Evolutionary conservation across 2,797 vertebrate genomes (phyloP), one percentile per base, ranked within the genome.

Genomic region (Distichodus sexfasciatus): DNA sequence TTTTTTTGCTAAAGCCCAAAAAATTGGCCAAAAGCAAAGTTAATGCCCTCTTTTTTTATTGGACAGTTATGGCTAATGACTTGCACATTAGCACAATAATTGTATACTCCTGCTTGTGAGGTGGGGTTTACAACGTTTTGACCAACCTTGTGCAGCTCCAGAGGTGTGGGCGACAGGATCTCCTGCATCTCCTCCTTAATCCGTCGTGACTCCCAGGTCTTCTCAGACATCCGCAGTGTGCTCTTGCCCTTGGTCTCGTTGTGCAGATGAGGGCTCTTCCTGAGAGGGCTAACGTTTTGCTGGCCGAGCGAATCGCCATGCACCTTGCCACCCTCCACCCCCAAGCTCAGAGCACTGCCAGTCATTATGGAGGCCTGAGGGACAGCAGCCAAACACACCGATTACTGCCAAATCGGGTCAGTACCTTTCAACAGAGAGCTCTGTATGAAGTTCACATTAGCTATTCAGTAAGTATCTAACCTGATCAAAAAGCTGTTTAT

Each of bases 281-380:
- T 85, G 71, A 92, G 61, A 0, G 89, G 85, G 71, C 80, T 88
- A 53, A 69, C 61, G 48, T 87, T 81, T 0, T 87, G 76, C 1
- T 75, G 81, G 36, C 50, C 11, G n/a, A 61, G 36, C 3, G 89
- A 79, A 75, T 94, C 92, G 54, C 82, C 71, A 4, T 87, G 85
- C 66, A 90, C 78, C 67, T 93, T 93, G 79, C 81, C 88, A 31
- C 92, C 89, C 1, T 96, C 94, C 4, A 96, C 88, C n/a, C 93
- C 93, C 78, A 93, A 81, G 53, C 86, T 95, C 64, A 95, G 94
- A 70, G 95, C 92, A 0, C 92, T 91, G 66, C 97, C 96, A 0
- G 93, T 95, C 97, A 97, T 96, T 84, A 99, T 98, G 73, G 96
- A 98, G 0, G 95, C 96, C 97, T 99, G 80, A 0, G 44, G 17